phyloP scores from a whole-genome alignment of 1,140 invertebrate genomes.

The Phymorhynchus buccinoides region DNA sequence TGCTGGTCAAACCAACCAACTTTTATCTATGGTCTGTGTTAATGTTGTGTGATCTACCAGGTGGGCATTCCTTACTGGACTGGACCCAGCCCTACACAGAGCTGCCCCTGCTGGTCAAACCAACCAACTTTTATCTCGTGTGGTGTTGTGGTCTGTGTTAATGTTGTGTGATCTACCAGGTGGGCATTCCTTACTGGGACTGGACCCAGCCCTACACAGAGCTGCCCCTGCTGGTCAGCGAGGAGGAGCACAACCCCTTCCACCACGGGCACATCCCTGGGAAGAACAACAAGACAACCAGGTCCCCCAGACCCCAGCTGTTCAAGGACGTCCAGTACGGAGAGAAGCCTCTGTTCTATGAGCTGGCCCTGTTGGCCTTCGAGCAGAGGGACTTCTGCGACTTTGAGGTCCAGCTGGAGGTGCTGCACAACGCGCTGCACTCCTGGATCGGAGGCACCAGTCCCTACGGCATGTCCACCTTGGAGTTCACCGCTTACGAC shows the following conservation, averaged over 20 bases:
- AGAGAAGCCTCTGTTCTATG: conserved; percentile 45
- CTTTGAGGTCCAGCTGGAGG: conserved; percentile 51
- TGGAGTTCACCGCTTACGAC: conserved; percentile 54
- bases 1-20: too few species aligned
- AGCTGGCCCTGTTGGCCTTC: conserved; percentile 44
- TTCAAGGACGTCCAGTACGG: conserved; percentile 41
- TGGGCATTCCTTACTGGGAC: conserved; percentile 56
- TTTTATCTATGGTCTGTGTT: too few species aligned
- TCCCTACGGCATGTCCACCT: conserved; percentile 50
- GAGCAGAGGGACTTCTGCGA: conserved; percentile 49
- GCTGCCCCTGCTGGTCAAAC: too few species aligned
- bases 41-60: too few species aligned
- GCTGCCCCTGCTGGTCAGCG: conserved; percentile 44
- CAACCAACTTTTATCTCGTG: background rate
- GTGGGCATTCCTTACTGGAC: too few species aligned
- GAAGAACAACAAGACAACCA: conserved; percentile 10
- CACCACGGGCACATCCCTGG: conserved; percentile 33
- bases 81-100: too few species aligned
- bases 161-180: conserved; percentile 1
- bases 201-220: conserved; percentile 49
- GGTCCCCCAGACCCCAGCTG: conserved; percentile 36
- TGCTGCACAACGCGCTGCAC: conserved; percentile 53
- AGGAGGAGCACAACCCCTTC: conserved; percentile 47
- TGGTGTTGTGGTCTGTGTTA: background rate
- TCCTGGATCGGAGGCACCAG: conserved; percentile 48